Percentiles rank a stretch among this genome's conserved stretches.
Conservation (phyloP, 2,888 invertebrate species). For the Cheilosia urbana region DNA sequence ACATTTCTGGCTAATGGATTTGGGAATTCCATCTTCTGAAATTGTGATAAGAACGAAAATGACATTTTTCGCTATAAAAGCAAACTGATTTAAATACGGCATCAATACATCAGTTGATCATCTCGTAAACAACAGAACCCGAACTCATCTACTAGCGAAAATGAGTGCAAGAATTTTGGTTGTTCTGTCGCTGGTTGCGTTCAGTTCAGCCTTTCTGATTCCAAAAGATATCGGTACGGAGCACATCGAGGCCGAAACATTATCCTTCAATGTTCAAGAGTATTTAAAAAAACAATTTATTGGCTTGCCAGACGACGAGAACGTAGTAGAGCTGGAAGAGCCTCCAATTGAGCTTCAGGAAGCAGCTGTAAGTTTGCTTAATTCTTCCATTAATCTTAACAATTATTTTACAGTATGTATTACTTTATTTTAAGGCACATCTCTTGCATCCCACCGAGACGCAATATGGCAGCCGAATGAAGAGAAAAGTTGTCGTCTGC, state of each 20-base stretch:
- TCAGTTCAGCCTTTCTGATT: neutral
- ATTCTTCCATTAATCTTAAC: neutral
- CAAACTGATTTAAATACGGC: neutral
- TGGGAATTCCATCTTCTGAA: neutral
- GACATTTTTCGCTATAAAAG: conserved; percentile 6
- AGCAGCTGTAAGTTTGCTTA: conserved; percentile 13
- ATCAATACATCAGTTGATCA: neutral
- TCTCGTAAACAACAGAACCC: neutral
- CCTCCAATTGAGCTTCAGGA: conserved; percentile 12
- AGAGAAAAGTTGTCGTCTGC: conserved; percentile 25
- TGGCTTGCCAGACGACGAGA: neutral
- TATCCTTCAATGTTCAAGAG: neutral
- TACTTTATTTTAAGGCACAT: neutral
- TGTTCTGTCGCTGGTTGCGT: conserved; percentile 2
- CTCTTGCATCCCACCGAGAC: neutral
- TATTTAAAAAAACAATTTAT: conserved; percentile 4
- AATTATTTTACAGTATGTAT: neutral
- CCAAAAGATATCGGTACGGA: neutral
- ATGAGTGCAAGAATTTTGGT: conserved; percentile 8
- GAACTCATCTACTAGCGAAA: neutral
- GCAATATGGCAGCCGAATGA: conserved; percentile 2
- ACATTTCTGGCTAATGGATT: neutral
- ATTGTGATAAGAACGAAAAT: conserved; percentile 4
- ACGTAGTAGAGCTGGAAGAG: conserved; percentile 1
- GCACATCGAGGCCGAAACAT: neutral